A percentile compares a stretch with the other conserved stretches of the same genome.
Conservation (phyloP, 2,888 invertebrate species). For the Tenthredo scrophulariae region DNA sequence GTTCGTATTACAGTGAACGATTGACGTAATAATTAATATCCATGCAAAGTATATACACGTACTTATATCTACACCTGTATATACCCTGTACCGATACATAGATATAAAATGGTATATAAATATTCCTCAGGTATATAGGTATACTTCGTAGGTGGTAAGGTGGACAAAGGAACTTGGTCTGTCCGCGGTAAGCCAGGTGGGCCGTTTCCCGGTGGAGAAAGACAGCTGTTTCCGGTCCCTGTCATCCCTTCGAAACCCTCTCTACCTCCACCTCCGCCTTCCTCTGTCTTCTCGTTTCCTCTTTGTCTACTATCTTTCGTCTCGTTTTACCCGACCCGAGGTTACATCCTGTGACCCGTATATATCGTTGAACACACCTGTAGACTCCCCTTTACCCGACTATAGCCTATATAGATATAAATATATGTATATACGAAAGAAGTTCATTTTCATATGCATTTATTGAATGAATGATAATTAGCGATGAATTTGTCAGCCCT, state of each 20-base stretch:
- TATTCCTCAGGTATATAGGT: neutral
- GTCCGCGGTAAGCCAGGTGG: conserved; percentile 53
- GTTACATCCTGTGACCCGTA: conserved; percentile 4
- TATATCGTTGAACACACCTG: neutral
- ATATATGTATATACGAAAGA: neutral
- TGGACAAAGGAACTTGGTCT: conserved; percentile 46
- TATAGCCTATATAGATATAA: neutral
- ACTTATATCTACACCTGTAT: neutral
- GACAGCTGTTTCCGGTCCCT: conserved; percentile 55
- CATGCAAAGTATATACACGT: neutral
- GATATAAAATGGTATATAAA: neutral
- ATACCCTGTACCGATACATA: neutral
- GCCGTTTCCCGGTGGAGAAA: conserved; percentile 42
- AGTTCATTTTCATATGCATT: too few species aligned
- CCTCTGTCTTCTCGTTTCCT: conserved; percentile 28
- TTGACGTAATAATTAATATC: neutral
- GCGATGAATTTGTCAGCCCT: neutral
- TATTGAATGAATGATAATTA: neutral
- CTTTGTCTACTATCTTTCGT: conserved; percentile 25
- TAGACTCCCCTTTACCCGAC: neutral
- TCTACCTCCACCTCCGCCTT: neutral
- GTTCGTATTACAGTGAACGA: neutral
- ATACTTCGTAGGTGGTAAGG: conserved; percentile 46
- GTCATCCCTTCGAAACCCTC: conserved; percentile 47
- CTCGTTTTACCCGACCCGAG: conserved; percentile 25